phyloP scores from a whole-genome alignment of 2,888 invertebrate genomes.

The Tipula unca region DNA sequence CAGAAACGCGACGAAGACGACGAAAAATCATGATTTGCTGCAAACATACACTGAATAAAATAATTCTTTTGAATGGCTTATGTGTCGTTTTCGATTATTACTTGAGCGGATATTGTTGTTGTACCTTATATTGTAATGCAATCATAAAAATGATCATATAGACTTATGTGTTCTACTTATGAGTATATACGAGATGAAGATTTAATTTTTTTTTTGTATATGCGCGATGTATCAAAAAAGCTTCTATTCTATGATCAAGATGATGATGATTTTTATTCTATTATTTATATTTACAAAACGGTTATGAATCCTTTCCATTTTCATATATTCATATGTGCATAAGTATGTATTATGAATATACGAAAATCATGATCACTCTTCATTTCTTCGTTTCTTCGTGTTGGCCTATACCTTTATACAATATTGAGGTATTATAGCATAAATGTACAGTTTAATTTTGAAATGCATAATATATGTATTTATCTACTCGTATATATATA shows the following conservation, averaged over 20 bases:
- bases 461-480: too few species aligned
- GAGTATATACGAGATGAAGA: background rate
- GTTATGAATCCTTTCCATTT: background rate
- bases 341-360: too few species aligned
- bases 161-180: background rate
- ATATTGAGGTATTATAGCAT: too few species aligned
- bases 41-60: background rate
- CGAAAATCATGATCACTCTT: background rate
- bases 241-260: background rate
- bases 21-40: background rate
- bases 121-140: background rate
- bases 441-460: background rate
- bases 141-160: background rate
- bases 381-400: background rate
- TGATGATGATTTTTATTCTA: background rate
- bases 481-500: too few species aligned
- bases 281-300: background rate
- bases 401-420: background rate
- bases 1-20: background rate
- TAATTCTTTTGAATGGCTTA: background rate
- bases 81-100: background rate
- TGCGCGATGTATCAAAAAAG: background rate
- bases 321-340: background rate
- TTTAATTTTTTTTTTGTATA: background rate
- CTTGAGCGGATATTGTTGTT: too few species aligned